Conservation (phyloP, 2,113 vertebrate species). For the Lepus timidus region DNA sequence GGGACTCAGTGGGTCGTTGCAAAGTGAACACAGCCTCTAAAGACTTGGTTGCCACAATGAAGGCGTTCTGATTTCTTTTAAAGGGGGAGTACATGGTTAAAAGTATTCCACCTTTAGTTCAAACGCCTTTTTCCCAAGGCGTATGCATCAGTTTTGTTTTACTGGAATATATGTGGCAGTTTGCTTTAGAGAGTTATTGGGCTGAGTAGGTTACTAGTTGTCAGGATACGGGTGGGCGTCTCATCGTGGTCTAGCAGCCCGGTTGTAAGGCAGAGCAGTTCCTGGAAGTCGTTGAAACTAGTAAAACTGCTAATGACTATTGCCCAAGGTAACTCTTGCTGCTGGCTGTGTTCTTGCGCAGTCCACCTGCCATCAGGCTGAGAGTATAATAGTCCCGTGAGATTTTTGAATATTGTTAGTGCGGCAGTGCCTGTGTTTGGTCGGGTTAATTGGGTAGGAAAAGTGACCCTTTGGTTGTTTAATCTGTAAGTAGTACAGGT, state of each 20-base stretch:
- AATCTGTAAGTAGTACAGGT: slow-evolving; percentile 17
- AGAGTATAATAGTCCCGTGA: slow-evolving; percentile 6
- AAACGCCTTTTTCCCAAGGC: background rate
- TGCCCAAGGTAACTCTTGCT: slow-evolving; percentile 25
- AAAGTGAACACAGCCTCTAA: slow-evolving; percentile 10
- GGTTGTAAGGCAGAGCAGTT: slow-evolving; percentile 16
- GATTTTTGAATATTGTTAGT: slow-evolving; percentile 40
- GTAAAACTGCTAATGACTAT: slow-evolving; percentile 38
- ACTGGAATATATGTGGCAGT: background rate
- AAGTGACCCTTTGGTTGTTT: slow-evolving; percentile 6
- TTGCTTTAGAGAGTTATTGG: slow-evolving; percentile 40
- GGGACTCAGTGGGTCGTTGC: background rate
- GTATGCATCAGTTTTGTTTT: slow-evolving; percentile 18
- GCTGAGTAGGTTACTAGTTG: slow-evolving; percentile 4
- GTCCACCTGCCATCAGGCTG: background rate
- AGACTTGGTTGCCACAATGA: slow-evolving; percentile 25
- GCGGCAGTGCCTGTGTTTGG: background rate
- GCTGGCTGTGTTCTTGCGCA: background rate
- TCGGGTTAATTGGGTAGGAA: slow-evolving; percentile 6
- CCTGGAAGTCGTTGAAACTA: slow-evolving; percentile 58
- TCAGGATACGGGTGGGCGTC: slow-evolving; percentile 38
- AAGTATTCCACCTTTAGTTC: background rate
- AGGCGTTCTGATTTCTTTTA: slow-evolving; percentile 28
- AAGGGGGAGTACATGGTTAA: background rate
- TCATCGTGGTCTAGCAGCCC: slow-evolving; percentile 4